A percentile compares a stretch with the other conserved stretches of the same genome.
Evolutionary conservation across 2,888 invertebrate genomes (phyloP).

Genomic region (Phengaris arion): DNA sequence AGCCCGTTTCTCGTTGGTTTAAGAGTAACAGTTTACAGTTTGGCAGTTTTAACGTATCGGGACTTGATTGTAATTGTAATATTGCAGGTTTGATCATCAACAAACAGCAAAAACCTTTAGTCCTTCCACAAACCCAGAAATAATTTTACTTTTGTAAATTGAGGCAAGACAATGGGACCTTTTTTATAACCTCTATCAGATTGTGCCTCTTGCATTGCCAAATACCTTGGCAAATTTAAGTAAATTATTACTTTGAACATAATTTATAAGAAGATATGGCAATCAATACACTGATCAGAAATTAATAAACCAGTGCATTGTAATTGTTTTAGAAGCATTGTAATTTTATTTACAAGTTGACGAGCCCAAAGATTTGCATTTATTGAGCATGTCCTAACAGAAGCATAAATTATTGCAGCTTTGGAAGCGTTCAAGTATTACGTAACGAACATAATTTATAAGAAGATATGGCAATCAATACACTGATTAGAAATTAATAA

Average conservation of each 20-base stretch:
- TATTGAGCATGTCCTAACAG: background rate
- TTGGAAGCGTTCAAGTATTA: no score
- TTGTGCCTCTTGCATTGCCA: background rate
- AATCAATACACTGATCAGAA: background rate
- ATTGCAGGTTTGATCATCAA: no score
- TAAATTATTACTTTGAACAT: background rate
- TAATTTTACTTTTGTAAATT: slow-evolving; percentile 3
- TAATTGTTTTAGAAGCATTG: background rate
- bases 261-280: slow-evolving; percentile 3
- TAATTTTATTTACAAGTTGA: slow-evolving; percentile 3
- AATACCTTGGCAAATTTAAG: background rate
- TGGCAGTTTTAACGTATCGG: no score
- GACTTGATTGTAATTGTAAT: no score
- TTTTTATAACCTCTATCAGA: background rate
- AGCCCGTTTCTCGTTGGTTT: no score
- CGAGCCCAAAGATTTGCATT: background rate
- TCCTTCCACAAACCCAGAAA: background rate
- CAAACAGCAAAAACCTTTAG: no score
- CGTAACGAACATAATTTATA: background rate
- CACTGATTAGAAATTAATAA: background rate
- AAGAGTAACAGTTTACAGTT: no score
- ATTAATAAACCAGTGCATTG: background rate
- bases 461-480: slow-evolving; percentile 3
- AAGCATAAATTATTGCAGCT: background rate
- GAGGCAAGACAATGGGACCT: background rate